Conservation (phyloP, 2,113 vertebrate species). For the Cinclus cinclus region DNA sequence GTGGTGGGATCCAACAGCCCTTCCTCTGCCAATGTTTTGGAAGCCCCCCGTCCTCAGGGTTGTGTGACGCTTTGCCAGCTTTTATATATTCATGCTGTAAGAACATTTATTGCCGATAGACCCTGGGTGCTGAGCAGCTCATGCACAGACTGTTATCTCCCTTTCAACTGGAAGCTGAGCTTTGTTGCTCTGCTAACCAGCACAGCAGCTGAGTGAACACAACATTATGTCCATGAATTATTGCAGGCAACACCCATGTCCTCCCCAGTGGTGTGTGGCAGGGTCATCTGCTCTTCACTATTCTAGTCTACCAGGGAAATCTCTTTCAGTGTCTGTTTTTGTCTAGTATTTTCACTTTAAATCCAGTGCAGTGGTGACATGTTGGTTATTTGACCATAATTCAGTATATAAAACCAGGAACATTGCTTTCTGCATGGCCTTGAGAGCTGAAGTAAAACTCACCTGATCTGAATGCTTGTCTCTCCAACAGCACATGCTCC, state of each 20-base stretch:
- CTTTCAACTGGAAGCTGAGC: neutral
- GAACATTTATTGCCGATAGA: neutral
- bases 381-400: neutral
- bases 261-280: neutral
- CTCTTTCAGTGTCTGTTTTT: conserved; percentile 18
- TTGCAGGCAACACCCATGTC: neutral
- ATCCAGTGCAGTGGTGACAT: neutral
- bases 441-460: conserved; percentile 1
- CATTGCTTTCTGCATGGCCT: neutral
- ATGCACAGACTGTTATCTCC: neutral
- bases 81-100: neutral
- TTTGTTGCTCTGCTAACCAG: neutral
- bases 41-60: neutral
- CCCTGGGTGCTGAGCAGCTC: neutral
- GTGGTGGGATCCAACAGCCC: neutral
- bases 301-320: neutral
- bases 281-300: neutral
- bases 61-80: rapidly evolving
- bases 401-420: neutral
- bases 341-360: neutral
- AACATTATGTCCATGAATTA: conserved; percentile 25
- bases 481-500: neutral
- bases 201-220: neutral
- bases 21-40: neutral
- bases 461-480: neutral